phyloP scores from a whole-genome alignment of 2,888 invertebrate species.

The Bugulina stolonifera region DNA sequence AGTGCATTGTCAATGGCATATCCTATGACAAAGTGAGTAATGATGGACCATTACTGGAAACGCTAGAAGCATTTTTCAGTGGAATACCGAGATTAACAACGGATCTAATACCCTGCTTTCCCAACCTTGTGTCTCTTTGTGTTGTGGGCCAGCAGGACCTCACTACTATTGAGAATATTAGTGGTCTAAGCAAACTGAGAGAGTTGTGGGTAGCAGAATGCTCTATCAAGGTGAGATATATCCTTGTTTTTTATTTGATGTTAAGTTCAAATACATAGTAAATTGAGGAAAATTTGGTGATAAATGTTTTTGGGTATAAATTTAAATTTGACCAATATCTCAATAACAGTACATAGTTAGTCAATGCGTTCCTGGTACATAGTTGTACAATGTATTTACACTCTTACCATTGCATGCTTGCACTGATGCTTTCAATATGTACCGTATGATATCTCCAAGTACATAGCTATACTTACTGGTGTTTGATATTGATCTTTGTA shows the following conservation, averaged over 20 bases:
- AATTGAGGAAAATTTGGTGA: no score
- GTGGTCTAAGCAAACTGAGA: slow-evolving; percentile 26
- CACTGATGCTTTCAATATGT: no score
- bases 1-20: slow-evolving; percentile 30
- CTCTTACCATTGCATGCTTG: no score
- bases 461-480: no score
- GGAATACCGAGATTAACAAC: slow-evolving; percentile 28
- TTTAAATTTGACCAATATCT: no score
- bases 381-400: no score
- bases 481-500: no score
- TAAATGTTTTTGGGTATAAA: no score
- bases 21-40: slow-evolving; percentile 26
- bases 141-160: slow-evolving; percentile 28
- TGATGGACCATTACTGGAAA: slow-evolving; percentile 28
- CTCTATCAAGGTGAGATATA: slow-evolving; percentile 28
- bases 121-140: slow-evolving; percentile 28
- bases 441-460: no score
- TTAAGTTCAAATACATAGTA: background rate
- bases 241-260: background rate
- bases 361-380: no score
- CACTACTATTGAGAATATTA: slow-evolving; percentile 27
- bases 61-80: slow-evolving; percentile 29
- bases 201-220: slow-evolving; percentile 30
- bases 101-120: slow-evolving; percentile 27
- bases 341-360: no score